A percentile compares a stretch with the other conserved stretches of the same genome.
These are phyloP conservation scores for Pelecanoides urinatrix DNA, from an alignment of 2,113 vertebrate genomes.

Conservation along the genomic window DNA sequence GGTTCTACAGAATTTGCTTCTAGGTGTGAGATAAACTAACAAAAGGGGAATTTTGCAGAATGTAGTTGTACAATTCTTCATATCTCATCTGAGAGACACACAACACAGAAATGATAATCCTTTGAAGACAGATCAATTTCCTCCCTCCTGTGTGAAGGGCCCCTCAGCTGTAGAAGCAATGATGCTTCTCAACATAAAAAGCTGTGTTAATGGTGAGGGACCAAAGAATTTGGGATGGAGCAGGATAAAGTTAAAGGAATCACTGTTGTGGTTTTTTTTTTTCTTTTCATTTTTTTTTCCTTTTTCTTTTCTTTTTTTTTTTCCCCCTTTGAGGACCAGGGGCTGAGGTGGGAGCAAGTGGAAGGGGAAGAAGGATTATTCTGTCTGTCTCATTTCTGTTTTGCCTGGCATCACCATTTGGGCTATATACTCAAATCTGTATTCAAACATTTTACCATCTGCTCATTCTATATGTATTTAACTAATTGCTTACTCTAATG, in stretches of 20 bases:
- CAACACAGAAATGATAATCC: not conserved
- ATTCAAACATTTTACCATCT: not conserved
- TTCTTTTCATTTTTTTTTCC: no score
- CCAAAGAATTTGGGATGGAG: not conserved
- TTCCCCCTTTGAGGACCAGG: rapidly evolving
- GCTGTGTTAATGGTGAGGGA: not conserved
- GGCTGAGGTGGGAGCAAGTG: not conserved
- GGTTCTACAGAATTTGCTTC: constrained; percentile 10
- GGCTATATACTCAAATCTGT: not conserved
- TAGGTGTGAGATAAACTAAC: constrained; percentile 27
- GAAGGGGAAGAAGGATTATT: not conserved
- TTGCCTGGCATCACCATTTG: not conserved
- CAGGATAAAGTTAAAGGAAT: not conserved
- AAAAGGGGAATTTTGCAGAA: constrained; percentile 14
- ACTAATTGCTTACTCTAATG: not conserved
- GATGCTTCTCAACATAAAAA: not conserved
- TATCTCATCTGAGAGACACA: not conserved
- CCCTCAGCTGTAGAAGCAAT: not conserved
- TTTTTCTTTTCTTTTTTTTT: no score
- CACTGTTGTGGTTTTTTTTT: not conserved
- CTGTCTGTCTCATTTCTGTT: not conserved
- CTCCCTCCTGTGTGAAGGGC: not conserved
- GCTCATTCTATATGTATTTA: not conserved
- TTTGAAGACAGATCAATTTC: not conserved
- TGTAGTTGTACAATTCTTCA: not conserved